A percentile compares a stretch with the other conserved stretches of the same genome.
Evolutionary conservation across 2,888 invertebrate genomes (phyloP).

Genomic region (Lithophane socia): DNA sequence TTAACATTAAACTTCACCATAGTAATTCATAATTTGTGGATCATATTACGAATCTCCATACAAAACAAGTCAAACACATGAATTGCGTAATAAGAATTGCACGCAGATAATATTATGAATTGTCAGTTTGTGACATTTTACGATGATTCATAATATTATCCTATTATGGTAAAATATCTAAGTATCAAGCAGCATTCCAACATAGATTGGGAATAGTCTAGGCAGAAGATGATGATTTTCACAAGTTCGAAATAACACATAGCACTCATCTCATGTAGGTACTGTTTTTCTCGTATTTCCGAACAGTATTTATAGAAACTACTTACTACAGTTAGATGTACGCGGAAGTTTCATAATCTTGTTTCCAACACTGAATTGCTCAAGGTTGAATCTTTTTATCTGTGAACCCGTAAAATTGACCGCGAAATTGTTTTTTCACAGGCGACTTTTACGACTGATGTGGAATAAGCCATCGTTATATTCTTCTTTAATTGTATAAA

Average conservation of each 20-base stretch:
- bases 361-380: slow-evolving; percentile 32
- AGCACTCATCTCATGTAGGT: slow-evolving; percentile 9
- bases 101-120: no score
- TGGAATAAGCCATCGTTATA: slow-evolving; percentile 35
- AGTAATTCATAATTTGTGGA: no score
- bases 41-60: no score
- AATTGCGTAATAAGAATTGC: no score
- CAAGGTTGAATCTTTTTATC: slow-evolving; percentile 50
- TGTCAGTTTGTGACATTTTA: no score
- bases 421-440: slow-evolving; percentile 44
- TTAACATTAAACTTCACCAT: no score
- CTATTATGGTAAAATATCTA: neutral
- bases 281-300: slow-evolving; percentile 28
- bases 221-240: neutral
- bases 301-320: slow-evolving; percentile 31
- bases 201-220: neutral
- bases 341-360: slow-evolving; percentile 38
- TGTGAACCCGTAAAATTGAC: slow-evolving; percentile 49
- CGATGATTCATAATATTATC: no score
- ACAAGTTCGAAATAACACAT: neutral
- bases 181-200: neutral
- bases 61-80: no score
- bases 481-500: slow-evolving; percentile 29
- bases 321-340: slow-evolving; percentile 31
- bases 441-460: slow-evolving; percentile 43